Percentiles rank a stretch among this genome's conserved stretches.
These are phyloP conservation scores for Archips crataeganus DNA, from an alignment of 2,888 invertebrate genomes.

Conservation along the genomic window DNA sequence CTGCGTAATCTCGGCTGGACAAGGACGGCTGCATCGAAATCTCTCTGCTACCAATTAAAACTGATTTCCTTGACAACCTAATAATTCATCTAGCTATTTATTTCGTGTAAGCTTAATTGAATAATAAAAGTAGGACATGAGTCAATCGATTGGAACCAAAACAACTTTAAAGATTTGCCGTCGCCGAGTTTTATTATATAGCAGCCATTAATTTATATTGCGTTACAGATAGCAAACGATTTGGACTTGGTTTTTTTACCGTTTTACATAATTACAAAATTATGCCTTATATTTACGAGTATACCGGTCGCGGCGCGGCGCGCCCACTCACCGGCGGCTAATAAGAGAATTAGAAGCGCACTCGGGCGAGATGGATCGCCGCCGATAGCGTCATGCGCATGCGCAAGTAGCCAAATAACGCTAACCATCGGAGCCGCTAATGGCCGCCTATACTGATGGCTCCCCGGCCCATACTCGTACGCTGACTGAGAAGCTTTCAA, in stretches of 20 bases:
- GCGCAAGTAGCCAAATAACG: conserved; percentile 71
- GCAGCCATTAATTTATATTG: conserved; percentile 79
- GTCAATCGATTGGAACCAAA: conserved; percentile 69
- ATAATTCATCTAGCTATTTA: conserved; percentile 43
- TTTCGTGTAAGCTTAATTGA: conserved; percentile 65
- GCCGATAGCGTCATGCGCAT: conserved; percentile 75
- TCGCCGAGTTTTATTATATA: conserved; percentile 73
- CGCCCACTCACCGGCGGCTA: conserved; percentile 71
- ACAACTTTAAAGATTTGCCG: conserved; percentile 72
- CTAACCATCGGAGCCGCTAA: conserved; percentile 69
- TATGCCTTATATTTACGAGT: conserved; percentile 77
- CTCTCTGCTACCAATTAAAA: conserved; percentile 28
- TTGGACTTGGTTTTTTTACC: conserved; percentile 76
- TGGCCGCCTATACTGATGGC: conserved; percentile 62
- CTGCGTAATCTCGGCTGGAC: neutral
- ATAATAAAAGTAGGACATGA: conserved; percentile 72
- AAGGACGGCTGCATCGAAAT: neutral
- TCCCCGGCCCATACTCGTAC: conserved; percentile 29
- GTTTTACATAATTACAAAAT: conserved; percentile 84
- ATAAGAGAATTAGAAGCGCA: conserved; percentile 70
- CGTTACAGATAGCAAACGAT: conserved; percentile 80
- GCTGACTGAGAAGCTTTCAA: conserved; percentile 40
- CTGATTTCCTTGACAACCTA: conserved; percentile 44
- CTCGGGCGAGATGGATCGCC: conserved; percentile 72
- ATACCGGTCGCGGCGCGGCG: conserved; percentile 59